Evolutionary conservation across 1,140 invertebrate species (phyloP), one percentile per base, ranked within the genome.

Genomic region (Ladona fulva): DNA sequence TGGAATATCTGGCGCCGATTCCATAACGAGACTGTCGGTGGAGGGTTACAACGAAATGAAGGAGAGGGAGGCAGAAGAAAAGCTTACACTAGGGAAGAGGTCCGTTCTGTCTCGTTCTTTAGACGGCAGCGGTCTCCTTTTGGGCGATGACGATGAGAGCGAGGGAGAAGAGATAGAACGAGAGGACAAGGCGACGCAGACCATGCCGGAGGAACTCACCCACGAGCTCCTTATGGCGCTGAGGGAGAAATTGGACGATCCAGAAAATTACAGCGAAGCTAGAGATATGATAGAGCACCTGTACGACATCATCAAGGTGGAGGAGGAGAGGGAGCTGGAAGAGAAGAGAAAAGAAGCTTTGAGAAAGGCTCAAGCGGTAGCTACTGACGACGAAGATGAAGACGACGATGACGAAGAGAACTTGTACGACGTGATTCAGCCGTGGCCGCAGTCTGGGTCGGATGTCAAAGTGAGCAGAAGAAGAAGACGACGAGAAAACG

Each of bases 261-360:
- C 92, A 0, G 88, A 91, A 74, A 90, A 91, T 77, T 92, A 92
- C 80, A 88, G 90, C 73, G 90, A 93, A 81, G 92, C 92, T 0
- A 86, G 90, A 25, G 91, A 92, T 83, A 92, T 92, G 86, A 93
- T 93, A 76, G 92, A 93, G 81, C 90, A 92, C 79, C 84, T 94
- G 1, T 94, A 94, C 80, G 92, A 93, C 83, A 86, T 92, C 25
- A 93, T 93, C 74, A 92, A 93, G 81, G 89, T 92, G 0, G 90
- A 92, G 81, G 91, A 92, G 79, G 52, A 66, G 12, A 66, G 52
- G 52, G 52, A 66, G 14, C 52, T 66, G 52, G 52, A 3, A 1
- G 52, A 66, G 52, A 66, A 66, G 52, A 25, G 25, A 5, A 76
- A 29, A 12, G 24, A 25, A 25, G 29, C 24, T 24, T 42, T 25